Base-by-base conservation (phyloP, 2,113 vertebrate genomes). In the Hippocampus guttulatus region DNA sequence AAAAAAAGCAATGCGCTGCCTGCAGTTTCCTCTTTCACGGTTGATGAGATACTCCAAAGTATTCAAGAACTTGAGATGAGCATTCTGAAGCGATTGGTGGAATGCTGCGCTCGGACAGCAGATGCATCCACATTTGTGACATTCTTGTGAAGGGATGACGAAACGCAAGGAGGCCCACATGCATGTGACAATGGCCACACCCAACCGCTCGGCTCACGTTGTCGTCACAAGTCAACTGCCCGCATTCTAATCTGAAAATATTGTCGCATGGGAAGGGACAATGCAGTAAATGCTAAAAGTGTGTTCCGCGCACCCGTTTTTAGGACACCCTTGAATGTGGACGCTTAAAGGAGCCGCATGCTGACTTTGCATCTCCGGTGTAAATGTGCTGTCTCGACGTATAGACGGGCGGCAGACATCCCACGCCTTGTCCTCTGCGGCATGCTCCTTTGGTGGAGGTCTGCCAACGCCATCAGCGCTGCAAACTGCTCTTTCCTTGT, bases 401-500 rank as follows among this genome's bases (percentile, higher is more conserved):
- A 69, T 64, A 76, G 72, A 67, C 49, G 41, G 49, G 49, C 76
- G 71, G 81, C 69, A 75, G 78, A 65, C 79, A 57, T 71, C 84
- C 75, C 77, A 77, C 78, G 71, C 84, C 81, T 81, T 33, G 68
- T 85, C 79, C 81, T 87, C 84, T 87, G 84, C 75, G 64, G 73
- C 78, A 80, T 73, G 82, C 77, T 83, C 75, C 81, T 88, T 38
- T 10, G 0, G 71, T 88, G 87, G 85, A 88, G 68, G 45, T 57
- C 54, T 83, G 82, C 85, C 87, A 84, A 78, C 75, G 73, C 63
- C n/a, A 76, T 80, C 88, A 87, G 81, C 75, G 77, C 67, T 70
- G 63, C 58, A 84, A 82, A 75, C 63, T 57, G 74, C 81, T 82
- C 64, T 38, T 65, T 65, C 41, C 23, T 47, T 27, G 9, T 81